A percentile compares a stretch with the other conserved stretches of the same genome.
Conservation (phyloP, 2,888 invertebrate genomes). For the Nesidiocoris tenuis region DNA sequence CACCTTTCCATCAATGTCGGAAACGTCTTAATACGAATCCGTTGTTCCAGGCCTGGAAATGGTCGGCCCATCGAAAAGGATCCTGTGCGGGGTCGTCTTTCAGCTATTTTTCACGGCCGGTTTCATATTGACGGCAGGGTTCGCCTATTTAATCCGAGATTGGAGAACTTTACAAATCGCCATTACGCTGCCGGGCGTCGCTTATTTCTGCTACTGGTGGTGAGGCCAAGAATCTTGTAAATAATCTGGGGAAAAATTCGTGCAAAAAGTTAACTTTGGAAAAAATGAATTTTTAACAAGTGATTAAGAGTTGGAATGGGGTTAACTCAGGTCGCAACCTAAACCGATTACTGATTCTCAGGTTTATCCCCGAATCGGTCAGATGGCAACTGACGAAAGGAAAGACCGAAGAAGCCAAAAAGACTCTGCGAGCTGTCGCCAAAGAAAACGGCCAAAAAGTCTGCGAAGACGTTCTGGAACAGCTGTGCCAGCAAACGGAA, state of each 20-base stretch:
- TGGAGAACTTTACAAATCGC: conserved; percentile 71
- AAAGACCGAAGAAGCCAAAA: conserved; percentile 63
- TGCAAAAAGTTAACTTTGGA: conserved; percentile 15
- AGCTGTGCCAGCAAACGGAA: conserved; percentile 55
- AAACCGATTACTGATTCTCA: conserved; percentile 49
- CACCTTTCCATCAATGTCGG: no score
- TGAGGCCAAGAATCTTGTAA: conserved; percentile 51
- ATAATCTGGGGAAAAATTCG: no score
- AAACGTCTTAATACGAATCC: background rate
- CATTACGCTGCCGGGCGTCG: conserved; percentile 66
- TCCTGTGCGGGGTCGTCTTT: conserved; percentile 69
- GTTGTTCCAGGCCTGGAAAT: conserved; percentile 62
- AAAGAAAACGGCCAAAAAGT: conserved; percentile 65
- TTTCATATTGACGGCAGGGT: conserved; percentile 66
- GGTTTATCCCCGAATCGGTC: conserved; percentile 72
- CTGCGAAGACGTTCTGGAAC: conserved; percentile 59
- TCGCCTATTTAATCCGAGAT: conserved; percentile 67
- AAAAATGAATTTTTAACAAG: conserved; percentile 1
- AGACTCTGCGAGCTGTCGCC: conserved; percentile 64
- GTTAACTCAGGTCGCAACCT: background rate
- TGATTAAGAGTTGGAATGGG: background rate
- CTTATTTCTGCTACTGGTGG: conserved; percentile 72
- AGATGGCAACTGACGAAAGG: conserved; percentile 70
- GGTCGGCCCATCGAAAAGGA: conserved; percentile 69
- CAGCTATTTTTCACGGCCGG: conserved; percentile 75